These are phyloP conservation scores for Babylonia areolata DNA, from an alignment of 1,140 invertebrate genomes.

Conservation along the genomic window DNA sequence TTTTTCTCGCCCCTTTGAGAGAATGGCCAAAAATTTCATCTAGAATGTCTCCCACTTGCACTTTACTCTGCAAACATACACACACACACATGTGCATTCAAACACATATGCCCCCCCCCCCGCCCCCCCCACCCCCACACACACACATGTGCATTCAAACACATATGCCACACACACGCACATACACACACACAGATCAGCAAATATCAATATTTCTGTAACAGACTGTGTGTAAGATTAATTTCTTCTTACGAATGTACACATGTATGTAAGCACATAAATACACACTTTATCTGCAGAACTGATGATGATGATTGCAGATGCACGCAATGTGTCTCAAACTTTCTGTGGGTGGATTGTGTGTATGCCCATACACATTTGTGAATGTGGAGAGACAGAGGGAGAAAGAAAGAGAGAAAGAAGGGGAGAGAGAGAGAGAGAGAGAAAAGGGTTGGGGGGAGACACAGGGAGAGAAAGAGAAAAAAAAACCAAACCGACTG, in stretches of 20 bases:
- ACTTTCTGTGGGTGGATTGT: too few species aligned
- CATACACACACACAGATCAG: background rate
- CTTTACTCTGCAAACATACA: slow-evolving; percentile 76
- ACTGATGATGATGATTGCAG: too few species aligned
- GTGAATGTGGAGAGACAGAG: too few species aligned
- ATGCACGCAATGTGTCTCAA: too few species aligned
- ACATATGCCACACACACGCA: background rate
- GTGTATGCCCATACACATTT: background rate
- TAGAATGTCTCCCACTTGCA: slow-evolving; percentile 81
- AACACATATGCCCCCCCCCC: background rate
- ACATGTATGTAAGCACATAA: background rate
- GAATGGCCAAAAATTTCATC: slow-evolving; percentile 80
- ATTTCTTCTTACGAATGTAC: too few species aligned
- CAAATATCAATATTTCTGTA: background rate
- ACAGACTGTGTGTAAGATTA: background rate
- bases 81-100: background rate
- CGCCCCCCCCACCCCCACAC: too few species aligned
- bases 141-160: background rate
- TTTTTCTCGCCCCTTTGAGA: slow-evolving; percentile 69
- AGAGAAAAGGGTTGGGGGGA: too few species aligned
- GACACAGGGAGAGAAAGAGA: too few species aligned
- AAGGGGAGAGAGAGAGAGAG: too few species aligned
- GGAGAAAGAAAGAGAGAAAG: too few species aligned
- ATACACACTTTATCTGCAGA: too few species aligned
- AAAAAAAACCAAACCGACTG: too few species aligned